Percentiles rank a stretch among this genome's conserved stretches.
These are phyloP conservation scores for Centropus bengalensis DNA, from an alignment of 2,113 vertebrate genomes.

Conservation along the genomic window DNA sequence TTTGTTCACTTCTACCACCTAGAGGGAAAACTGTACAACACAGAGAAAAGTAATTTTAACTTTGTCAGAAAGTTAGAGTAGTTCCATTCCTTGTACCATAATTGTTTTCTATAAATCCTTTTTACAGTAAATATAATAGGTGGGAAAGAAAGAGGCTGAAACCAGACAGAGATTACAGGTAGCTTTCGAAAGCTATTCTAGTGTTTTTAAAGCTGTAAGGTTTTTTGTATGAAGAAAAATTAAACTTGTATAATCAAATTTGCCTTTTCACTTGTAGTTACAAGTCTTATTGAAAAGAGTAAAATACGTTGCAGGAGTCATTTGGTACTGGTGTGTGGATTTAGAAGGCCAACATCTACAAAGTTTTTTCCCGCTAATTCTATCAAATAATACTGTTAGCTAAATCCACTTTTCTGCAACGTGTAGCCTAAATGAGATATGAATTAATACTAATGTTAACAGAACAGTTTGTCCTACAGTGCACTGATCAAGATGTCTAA, in stretches of 20 bases:
- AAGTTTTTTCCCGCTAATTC: neutral
- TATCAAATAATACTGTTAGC: neutral
- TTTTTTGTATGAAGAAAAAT: neutral
- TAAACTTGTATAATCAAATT: neutral
- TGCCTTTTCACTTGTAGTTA: neutral
- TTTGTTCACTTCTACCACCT: slow-evolving; percentile 69
- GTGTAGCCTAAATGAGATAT: neutral
- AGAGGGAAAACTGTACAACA: slow-evolving; percentile 12
- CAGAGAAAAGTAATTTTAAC: neutral
- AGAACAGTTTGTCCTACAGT: neutral
- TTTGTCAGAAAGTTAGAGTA: neutral
- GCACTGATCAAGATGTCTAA: neutral
- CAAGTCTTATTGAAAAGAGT: neutral
- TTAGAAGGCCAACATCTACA: neutral
- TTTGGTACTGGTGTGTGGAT: neutral
- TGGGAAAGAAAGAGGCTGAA: neutral
- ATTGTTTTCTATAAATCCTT: neutral
- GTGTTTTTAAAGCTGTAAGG: neutral
- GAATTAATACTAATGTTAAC: neutral
- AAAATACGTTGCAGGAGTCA: neutral
- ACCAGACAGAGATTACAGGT: neutral
- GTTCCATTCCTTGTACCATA: neutral
- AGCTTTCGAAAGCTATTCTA: neutral
- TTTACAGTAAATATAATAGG: neutral
- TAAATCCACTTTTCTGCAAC: neutral